Percentiles rank a stretch among this genome's conserved stretches.
These are phyloP conservation scores for Danio rerio DNA, from an alignment of 2,113 vertebrate genomes.

Conservation along the genomic window DNA sequence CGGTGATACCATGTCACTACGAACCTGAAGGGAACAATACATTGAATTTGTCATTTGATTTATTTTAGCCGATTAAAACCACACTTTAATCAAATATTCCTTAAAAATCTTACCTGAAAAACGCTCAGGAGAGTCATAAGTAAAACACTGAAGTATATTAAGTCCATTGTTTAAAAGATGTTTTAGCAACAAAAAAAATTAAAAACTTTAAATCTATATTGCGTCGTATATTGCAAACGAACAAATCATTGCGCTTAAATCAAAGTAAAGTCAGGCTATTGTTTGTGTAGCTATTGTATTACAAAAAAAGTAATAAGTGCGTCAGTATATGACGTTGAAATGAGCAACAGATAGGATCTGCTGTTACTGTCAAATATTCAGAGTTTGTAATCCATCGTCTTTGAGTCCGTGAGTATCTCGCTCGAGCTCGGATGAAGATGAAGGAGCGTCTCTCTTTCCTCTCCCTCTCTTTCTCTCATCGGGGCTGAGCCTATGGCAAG, in stretches of 20 bases:
- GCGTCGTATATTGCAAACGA: neutral
- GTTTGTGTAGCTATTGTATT: too few species aligned
- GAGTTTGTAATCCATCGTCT: constrained; percentile 41
- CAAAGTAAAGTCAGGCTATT: neutral
- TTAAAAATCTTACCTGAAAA: constrained; percentile 81
- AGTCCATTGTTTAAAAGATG: constrained; percentile 66
- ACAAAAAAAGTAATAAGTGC: neutral
- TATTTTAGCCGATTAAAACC: neutral
- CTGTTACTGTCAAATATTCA: neutral
- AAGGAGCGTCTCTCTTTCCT: neutral
- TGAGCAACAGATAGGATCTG: neutral
- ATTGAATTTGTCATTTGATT: constrained; percentile 42
- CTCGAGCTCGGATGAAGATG: constrained; percentile 23
- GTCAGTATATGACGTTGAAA: neutral
- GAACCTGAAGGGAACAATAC: constrained; percentile 78
- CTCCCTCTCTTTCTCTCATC: constrained; percentile 7
- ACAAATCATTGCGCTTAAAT: constrained; percentile 9
- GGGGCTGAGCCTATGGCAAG: neutral
- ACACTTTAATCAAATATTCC: constrained; percentile 53
- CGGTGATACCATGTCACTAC: constrained; percentile 68
- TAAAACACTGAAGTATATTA: constrained; percentile 63
- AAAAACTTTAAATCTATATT: neutral
- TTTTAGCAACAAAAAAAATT: neutral
- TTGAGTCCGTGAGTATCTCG: neutral
- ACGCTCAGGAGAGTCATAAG: constrained; percentile 76